Percentiles rank a stretch among this genome's conserved stretches.
Evolutionary conservation across 2,888 invertebrate genomes (phyloP).

Genomic region (Apodemia duryi): DNA sequence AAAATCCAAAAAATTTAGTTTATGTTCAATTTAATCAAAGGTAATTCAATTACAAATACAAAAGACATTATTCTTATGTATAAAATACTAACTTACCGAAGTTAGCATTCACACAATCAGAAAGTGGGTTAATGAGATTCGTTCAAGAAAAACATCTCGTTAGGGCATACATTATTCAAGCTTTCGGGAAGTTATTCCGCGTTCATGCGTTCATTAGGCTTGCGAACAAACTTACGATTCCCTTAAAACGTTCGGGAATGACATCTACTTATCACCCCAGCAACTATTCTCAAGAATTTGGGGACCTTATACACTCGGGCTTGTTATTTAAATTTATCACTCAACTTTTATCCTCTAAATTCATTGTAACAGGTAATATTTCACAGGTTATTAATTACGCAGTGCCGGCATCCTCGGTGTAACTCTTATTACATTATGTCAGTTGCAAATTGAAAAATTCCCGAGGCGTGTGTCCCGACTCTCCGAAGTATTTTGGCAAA

Average conservation of each 20-base stretch:
- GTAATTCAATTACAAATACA: slow-evolving; percentile 61
- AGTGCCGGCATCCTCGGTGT: slow-evolving; percentile 73
- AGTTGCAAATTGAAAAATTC: slow-evolving; percentile 80
- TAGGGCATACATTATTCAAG: slow-evolving; percentile 78
- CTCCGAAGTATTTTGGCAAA: slow-evolving; percentile 77
- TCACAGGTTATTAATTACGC: slow-evolving; percentile 78
- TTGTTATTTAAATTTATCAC: slow-evolving; percentile 79
- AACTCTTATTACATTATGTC: slow-evolving; percentile 79
- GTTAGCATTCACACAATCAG: slow-evolving; percentile 75
- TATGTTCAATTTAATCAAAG: slow-evolving; percentile 40
- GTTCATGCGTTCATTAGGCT: slow-evolving; percentile 77
- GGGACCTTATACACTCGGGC: slow-evolving; percentile 51
- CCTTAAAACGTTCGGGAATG: slow-evolving; percentile 52
- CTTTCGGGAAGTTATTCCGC: slow-evolving; percentile 73
- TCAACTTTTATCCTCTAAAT: slow-evolving; percentile 78
- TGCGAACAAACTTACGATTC: slow-evolving; percentile 68
- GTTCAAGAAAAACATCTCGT: slow-evolving; percentile 78
- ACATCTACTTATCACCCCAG: slow-evolving; percentile 68
- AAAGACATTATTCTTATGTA: slow-evolving; percentile 50
- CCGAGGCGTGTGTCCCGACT: slow-evolving; percentile 77
- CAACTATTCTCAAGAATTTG: slow-evolving; percentile 75
- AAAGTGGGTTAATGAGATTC: slow-evolving; percentile 79
- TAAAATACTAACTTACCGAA: slow-evolving; percentile 66
- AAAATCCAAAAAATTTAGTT: neutral
- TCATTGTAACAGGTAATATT: slow-evolving; percentile 78